Evolutionary conservation across 2,888 invertebrate genomes (phyloP).

Genomic region (Ellobium chinense): DNA sequence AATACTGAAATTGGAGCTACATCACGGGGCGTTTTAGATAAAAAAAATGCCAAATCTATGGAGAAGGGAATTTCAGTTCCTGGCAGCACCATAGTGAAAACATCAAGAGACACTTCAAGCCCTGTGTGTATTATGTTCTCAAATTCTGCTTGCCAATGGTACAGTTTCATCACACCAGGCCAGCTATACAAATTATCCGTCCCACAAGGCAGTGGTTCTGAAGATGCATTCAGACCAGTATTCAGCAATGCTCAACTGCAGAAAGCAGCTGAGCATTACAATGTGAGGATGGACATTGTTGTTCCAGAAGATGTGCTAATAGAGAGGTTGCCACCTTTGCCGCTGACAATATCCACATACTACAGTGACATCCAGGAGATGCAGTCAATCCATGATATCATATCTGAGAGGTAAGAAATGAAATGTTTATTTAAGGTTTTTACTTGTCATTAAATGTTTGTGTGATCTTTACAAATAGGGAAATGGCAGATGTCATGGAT

Average conservation of each 20-base stretch:
- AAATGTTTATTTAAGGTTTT: neutral
- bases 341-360: neutral
- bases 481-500: too few species aligned
- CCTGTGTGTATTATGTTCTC: neutral
- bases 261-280: neutral
- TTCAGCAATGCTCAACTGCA: neutral
- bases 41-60: neutral
- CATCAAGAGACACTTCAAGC: neutral
- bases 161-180: conserved; percentile 2
- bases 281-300: conserved; percentile 1
- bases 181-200: conserved; percentile 6
- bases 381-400: neutral
- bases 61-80: neutral
- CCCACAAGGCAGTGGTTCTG: neutral
- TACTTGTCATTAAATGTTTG: neutral
- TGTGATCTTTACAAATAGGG: too few species aligned
- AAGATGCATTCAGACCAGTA: conserved; percentile 3
- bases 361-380: neutral
- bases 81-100: neutral
- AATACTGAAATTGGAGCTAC: neutral
- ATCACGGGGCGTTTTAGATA: neutral
- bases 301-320: neutral
- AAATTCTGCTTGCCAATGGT: neutral
- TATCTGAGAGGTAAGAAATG: conserved; percentile 25
- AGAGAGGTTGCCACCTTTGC: neutral